Evolutionary conservation across 2,888 invertebrate genomes (phyloP).

Genomic region (Meghimatium bilineatum): DNA sequence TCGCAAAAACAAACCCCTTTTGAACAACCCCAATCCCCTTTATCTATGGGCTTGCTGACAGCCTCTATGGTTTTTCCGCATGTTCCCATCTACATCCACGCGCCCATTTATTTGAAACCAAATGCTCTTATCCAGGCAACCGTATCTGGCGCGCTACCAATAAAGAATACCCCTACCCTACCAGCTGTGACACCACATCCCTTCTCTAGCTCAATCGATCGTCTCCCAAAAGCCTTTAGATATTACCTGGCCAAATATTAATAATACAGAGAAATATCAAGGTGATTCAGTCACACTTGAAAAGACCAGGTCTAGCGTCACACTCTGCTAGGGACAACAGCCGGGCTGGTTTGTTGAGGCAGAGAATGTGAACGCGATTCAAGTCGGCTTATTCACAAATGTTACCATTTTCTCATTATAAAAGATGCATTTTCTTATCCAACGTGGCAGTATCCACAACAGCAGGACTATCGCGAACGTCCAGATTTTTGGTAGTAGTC

Average conservation of each 20-base stretch:
- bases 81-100: too few species aligned
- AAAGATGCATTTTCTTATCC: slow-evolving; percentile 6
- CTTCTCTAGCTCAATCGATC: not conserved
- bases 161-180: too few species aligned
- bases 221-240: not conserved
- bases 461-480: not conserved
- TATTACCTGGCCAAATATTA: not conserved
- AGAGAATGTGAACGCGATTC: slow-evolving; percentile 22
- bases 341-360: not conserved
- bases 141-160: not conserved
- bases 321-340: not conserved
- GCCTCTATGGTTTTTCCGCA: not conserved
- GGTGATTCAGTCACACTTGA: slow-evolving; percentile 2
- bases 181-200: too few species aligned
- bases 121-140: not conserved
- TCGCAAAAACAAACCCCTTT: too few species aligned
- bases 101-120: not conserved
- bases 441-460: slow-evolving; percentile 28
- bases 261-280: not conserved
- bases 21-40: too few species aligned
- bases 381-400: slow-evolving; percentile 37
- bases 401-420: slow-evolving; percentile 36
- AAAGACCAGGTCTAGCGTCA: not conserved
- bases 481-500: not conserved
- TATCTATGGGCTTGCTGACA: too few species aligned